phyloP scores from a whole-genome alignment of 2,797 vertebrate species.

The Centroberyx gerrardi region DNA sequence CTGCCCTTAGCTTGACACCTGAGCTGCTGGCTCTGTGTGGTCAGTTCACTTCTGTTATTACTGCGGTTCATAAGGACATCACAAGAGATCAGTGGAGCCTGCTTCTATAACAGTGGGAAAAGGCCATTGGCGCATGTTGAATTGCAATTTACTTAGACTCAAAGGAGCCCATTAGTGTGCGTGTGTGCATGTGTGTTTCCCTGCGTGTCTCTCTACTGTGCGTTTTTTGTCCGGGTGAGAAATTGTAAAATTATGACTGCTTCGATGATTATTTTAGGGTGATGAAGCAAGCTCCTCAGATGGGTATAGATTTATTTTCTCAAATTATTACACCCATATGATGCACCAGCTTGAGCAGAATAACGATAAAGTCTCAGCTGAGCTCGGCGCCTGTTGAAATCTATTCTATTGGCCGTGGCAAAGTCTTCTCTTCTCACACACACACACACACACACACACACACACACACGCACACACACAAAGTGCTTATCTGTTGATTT shows the following conservation, averaged over 20 bases:
- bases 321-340: too few relatives aligned
- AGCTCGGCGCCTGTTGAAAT: background rate
- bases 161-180: too few relatives aligned
- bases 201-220: too few relatives aligned
- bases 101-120: background rate
- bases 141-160: background rate
- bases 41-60: too few relatives aligned
- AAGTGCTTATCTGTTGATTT: slow-evolving; percentile 34
- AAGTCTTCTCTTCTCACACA: background rate
- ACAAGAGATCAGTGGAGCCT: too few relatives aligned
- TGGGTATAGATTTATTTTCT: slow-evolving; percentile 26
- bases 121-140: background rate
- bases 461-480: background rate
- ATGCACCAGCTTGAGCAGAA: background rate
- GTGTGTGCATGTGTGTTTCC: background rate
- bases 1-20: too few relatives aligned
- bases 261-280: slow-evolving; percentile 16
- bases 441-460: too few relatives aligned
- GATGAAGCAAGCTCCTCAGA: slow-evolving; percentile 39
- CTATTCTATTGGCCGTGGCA: background rate
- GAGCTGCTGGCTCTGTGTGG: too few relatives aligned
- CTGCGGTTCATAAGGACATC: too few relatives aligned
- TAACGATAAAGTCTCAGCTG: background rate
- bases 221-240: too few relatives aligned
- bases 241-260: slow-evolving; percentile 50